Evolutionary conservation across 2,888 invertebrate genomes (phyloP).

Genomic region (Aporophyla lueneburgensis): DNA sequence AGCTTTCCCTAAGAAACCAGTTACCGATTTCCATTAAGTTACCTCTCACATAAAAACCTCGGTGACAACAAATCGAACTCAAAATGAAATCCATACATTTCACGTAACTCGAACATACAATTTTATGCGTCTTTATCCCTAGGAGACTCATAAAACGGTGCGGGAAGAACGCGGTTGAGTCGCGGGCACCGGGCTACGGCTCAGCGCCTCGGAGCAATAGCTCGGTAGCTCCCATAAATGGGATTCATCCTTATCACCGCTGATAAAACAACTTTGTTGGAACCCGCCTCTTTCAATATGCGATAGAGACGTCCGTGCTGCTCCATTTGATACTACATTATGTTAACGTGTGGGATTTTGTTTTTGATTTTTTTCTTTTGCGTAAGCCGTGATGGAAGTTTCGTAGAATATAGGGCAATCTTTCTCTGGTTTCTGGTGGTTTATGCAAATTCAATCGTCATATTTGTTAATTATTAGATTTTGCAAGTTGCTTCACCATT

Average conservation of each 20-base stretch:
- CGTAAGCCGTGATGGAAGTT: not conserved
- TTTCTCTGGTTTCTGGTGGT: not conserved
- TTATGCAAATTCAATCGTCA: not conserved
- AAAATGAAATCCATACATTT: constrained; percentile 49
- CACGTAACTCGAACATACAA: constrained; percentile 52
- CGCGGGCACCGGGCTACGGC: constrained; percentile 75
- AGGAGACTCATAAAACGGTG: constrained; percentile 83
- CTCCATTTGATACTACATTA: constrained; percentile 86
- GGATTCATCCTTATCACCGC: constrained; percentile 79
- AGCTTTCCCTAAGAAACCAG: too few species aligned
- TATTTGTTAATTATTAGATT: not conserved
- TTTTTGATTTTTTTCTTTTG: constrained; percentile 73
- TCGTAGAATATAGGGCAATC: not conserved
- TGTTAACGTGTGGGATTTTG: constrained; percentile 83
- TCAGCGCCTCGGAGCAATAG: constrained; percentile 67
- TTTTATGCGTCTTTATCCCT: constrained; percentile 68
- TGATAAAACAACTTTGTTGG: constrained; percentile 88
- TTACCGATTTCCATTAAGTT: not conserved
- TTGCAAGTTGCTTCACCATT: not conserved
- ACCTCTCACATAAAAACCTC: not conserved
- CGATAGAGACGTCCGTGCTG: constrained; percentile 76
- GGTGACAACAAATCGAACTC: constrained; percentile 19
- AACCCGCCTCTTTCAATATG: constrained; percentile 80
- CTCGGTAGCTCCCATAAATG: constrained; percentile 66
- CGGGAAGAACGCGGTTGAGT: constrained; percentile 83